Evolutionary conservation across 2,888 invertebrate species (phyloP), one percentile per base, ranked within the genome.

Genomic region (Apodemia mormo): DNA sequence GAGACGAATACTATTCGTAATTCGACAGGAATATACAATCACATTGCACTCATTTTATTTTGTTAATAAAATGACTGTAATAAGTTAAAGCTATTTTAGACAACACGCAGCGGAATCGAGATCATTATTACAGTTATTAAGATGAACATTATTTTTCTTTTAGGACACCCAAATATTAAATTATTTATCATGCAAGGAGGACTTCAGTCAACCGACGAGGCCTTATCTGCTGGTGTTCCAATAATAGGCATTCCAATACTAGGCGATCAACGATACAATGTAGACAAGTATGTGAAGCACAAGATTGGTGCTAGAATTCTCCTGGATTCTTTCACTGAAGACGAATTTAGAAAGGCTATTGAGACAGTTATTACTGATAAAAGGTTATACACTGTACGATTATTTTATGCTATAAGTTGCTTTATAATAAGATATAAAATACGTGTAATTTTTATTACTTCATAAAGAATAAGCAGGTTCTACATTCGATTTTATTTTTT

Each of bases 141-240:
- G 37, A 37, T 37, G 37, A 37, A 37, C 3, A 37, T 37, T 14
- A 12, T 40, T 43, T 56, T 30, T 33, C 30, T 78, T 77, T 10
- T 74, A 84, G 84, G 68, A 40, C 91, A 93, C 75, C 84, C 85
- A 8, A 92, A 92, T 65, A 68, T 91, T 1, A 90, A 88, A 75
- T 7, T 80, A 0, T 82, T 81, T 65, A 82, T 90, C 30, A 87
- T 85, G 2, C 89, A 90, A 82, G 87, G 85, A 61, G 89, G 89
- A 8, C 71, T 87, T 2, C 88, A 89, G 71, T 89, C 89, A 0
- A 80, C 33, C 33, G 83, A 84, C 72, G 86, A 85, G 74, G 78
- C 84, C 1, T 78, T 86, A 40, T 75, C 76, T 12, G 76, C 79
- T 3, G 76, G 77, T 68, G 78, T 81, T 2, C 84, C 84, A 14